Conservation (phyloP, 2,888 invertebrate species). For the Epirrhoe tristata region DNA sequence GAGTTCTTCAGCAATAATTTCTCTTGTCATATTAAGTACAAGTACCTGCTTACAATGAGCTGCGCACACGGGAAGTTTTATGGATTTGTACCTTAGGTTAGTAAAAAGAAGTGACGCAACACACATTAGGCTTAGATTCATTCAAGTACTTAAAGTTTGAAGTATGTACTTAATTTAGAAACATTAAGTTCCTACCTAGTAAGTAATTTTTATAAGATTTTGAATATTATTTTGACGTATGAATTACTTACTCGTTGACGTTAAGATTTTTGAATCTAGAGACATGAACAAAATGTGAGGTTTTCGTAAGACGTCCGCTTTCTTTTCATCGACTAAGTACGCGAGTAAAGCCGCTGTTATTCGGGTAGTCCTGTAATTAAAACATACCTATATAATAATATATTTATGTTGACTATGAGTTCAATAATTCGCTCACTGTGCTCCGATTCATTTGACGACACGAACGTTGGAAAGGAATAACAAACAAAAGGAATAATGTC, state of each 20-base stretch:
- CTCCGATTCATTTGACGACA: constrained; percentile 57
- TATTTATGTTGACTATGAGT: neutral
- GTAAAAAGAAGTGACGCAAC: constrained; percentile 10
- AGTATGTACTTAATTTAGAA: neutral
- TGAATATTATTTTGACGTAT: too few species aligned
- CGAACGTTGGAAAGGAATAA: constrained; percentile 62
- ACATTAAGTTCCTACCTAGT: too few species aligned
- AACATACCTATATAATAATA: neutral
- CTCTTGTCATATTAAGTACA: constrained; percentile 69
- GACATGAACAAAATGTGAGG: too few species aligned
- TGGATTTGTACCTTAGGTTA: constrained; percentile 4
- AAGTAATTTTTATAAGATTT: neutral
- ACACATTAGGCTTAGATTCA: neutral
- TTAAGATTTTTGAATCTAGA: too few species aligned
- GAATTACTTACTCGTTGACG: too few species aligned
- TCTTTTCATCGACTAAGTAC: too few species aligned
- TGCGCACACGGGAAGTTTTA: constrained; percentile 53
- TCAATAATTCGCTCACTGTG: constrained; percentile 53
- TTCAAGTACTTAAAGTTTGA: neutral
- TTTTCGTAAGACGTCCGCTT: too few species aligned
- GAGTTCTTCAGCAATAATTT: constrained; percentile 68
- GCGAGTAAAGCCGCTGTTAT: too few species aligned
- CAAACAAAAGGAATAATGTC: constrained; percentile 80
- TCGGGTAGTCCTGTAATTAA: neutral
- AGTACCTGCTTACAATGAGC: constrained; percentile 55